Evolutionary conservation across 1,140 invertebrate species (phyloP), one percentile per base, ranked within the genome.

Genomic region (Rhynchophorus ferrugineus): DNA sequence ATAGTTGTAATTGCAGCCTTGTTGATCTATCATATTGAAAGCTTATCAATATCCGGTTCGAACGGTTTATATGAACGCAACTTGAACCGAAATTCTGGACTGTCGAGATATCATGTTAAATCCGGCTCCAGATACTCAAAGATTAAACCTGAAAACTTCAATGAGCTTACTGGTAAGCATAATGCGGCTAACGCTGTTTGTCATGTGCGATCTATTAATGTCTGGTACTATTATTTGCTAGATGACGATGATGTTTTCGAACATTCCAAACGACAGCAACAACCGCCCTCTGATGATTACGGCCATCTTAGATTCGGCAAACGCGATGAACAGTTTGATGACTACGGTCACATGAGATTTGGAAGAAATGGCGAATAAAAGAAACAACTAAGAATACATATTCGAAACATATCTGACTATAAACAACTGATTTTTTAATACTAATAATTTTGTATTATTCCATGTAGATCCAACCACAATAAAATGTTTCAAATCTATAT

Each of bases 261-360:
- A 17, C 54, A 74, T 3, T 73, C 73, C 5, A 79, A 79, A 49
- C 72, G 75, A 16, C 62, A 71, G 49, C 36, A 44, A n/a, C 60
- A 56, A 9, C 13, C 46, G 3, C 33, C 17, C 3, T 77, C 78
- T 48, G 77, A 82, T 22, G 82, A 83, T 59, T 84, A 82, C 59
- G 79, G 78, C 5, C 73, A 82, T 46, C 73, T 82, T 59, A 68
- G 79, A 54, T 80, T 77, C 54, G 75, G 79, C 1, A 76, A 76
- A 45, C 71, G 78, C 17, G 67, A 69, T 3, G 71, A 75, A 48
- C 20, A 38, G 17, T 82, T 79, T 59, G 80, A 83, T 57, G 81
- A 85, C 61, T 85, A 84, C 52, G 82, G 82, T 1, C 81, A 84
- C 61, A 72, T 84, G 66, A 68, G 82, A 58, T 84, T 83, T 59